Base-by-base conservation (phyloP, 2,113 vertebrate genomes). In the Otocyon megalotis region DNA sequence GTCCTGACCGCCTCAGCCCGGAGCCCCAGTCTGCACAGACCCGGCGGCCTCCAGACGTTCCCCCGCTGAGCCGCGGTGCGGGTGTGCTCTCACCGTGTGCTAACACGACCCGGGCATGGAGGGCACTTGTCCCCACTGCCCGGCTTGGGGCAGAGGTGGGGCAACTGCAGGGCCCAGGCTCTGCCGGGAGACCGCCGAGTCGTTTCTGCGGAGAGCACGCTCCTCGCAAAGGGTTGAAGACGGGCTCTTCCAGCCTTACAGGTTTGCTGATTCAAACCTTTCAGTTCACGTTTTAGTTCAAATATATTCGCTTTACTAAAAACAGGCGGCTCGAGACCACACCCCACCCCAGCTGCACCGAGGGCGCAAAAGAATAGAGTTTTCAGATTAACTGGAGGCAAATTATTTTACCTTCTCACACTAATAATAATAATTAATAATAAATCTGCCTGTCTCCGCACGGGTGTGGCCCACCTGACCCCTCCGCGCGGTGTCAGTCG, bases 401-500 rank as follows among this genome's bases (percentile, higher is more conserved):
- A 74, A 43, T 60, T 77, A 50, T 67, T 90, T 91, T 88, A 96
- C 74, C 60, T 92, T 83, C 67, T 93, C 60, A 91, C 30, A 71
- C 28, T 94, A 62, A 20, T 30, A 54, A 43, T 80, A 20, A 67
- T 32, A 35, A 60, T 43, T 43, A 20, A 54, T 22, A 9, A 11
- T 15, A 43, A 30, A 22, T 43, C 69, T 71, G 53, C 58, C 37
- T 3, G 81, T 53, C 3, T 58, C 26, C 11, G 2, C 76, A 10
- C 4, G 8, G 71, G 99, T 99, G 98, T 98, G 99, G 98, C 99
- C 99, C 98, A 99, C 99, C 96, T 99, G 99, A 97, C 99, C 99
- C 92, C 98, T 99, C 97, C 98, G 98, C 98, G 50, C 35, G 14
- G 82, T 6, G 26, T 17, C 72, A 7, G 74, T 43, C 8, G 16